Evolutionary conservation across 2,113 vertebrate species (phyloP).

Genomic region (Gymnogyps californianus): DNA sequence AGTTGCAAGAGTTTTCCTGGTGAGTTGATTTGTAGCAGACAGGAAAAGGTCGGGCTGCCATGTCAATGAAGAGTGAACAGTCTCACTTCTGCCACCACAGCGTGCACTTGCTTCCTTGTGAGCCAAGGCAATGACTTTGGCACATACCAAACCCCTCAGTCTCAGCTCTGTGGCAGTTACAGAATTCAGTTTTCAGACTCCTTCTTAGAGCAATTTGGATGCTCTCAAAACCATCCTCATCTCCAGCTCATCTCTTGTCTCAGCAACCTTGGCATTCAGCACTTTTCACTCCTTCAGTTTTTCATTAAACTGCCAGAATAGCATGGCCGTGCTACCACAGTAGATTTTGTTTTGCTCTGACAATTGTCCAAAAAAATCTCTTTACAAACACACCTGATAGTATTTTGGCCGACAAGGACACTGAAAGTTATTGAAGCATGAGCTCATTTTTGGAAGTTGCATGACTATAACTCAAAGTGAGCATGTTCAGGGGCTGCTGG

Average conservation of each 20-base stretch:
- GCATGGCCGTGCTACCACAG: rapidly evolving
- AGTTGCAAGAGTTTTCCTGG: not conserved
- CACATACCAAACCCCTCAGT: not conserved
- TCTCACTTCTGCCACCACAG: not conserved
- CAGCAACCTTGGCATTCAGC: not conserved
- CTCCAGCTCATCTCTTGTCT: not conserved
- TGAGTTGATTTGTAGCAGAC: not conserved
- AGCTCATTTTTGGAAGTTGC: not conserved
- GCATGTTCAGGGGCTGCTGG: not conserved
- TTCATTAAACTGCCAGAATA: not conserved
- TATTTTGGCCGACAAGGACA: not conserved
- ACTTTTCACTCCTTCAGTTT: not conserved
- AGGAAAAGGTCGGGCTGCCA: not conserved
- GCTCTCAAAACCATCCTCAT: not conserved
- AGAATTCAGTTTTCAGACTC: not conserved
- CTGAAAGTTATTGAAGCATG: not conserved
- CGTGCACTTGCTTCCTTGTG: not conserved
- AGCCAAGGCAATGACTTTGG: not conserved
- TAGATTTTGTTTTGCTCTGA: not conserved
- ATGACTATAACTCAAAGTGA: rapidly evolving
- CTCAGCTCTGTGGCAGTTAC: not conserved
- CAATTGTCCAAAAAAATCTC: rapidly evolving
- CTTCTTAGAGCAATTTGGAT: not conserved
- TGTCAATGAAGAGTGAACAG: not conserved
- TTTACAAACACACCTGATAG: not conserved